Evolutionary conservation across 2,113 vertebrate species (phyloP).

Genomic region (Eupsittula cactorum): DNA sequence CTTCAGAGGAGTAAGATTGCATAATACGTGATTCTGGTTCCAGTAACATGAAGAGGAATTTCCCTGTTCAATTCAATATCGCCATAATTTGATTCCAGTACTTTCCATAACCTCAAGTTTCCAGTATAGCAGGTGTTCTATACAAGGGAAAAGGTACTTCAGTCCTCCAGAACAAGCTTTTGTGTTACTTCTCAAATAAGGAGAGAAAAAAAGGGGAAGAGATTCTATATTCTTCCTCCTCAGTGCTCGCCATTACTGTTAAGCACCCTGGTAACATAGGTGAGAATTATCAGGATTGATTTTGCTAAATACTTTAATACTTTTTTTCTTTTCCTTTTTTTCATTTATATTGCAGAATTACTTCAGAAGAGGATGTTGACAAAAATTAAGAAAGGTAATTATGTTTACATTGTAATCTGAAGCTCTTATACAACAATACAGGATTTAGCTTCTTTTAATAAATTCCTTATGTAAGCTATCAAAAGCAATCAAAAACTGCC

Average conservation of each 20-base stretch:
- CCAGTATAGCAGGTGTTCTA: neutral
- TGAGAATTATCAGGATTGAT: neutral
- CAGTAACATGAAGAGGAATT: neutral
- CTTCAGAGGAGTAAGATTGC: neutral
- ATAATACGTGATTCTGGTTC: neutral
- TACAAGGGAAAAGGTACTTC: neutral
- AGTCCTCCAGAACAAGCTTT: neutral
- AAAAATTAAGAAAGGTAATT: slow-evolving; percentile 47
- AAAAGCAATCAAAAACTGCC: neutral
- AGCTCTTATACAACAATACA: neutral
- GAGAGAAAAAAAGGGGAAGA: neutral
- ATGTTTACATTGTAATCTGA: neutral
- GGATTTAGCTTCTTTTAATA: neutral
- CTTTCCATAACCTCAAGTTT: neutral
- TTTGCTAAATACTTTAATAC: neutral
- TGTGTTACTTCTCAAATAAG: neutral
- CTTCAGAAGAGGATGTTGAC: neutral
- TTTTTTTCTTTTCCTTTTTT: neutral
- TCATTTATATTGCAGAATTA: slow-evolving; percentile 34
- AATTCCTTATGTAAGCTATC: neutral
- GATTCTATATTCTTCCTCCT: neutral
- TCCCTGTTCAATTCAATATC: neutral
- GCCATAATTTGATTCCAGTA: neutral
- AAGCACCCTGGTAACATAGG: neutral
- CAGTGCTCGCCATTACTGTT: neutral